Evolutionary conservation across 1,140 invertebrate genomes (phyloP).

Genomic region (Pollicipes pollicipes): DNA sequence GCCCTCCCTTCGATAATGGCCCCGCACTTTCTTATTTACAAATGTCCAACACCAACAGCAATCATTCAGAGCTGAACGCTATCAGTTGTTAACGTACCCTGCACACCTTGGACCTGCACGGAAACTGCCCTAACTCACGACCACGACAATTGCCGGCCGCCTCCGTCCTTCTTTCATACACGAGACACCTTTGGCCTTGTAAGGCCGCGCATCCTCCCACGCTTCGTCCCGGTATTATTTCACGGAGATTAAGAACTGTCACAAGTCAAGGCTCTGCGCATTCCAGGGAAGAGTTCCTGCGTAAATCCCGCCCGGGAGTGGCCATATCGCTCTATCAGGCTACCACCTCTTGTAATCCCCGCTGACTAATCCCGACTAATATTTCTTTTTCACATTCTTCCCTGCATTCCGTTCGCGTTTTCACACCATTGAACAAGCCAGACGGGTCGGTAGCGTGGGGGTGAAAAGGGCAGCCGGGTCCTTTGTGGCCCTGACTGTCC

Average conservation of each 20-base stretch:
- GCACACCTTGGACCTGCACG: too few species aligned
- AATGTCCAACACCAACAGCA: too few species aligned
- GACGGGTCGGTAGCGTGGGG: neutral
- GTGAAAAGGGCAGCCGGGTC: neutral
- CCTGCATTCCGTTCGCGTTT: neutral
- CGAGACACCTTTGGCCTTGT: too few species aligned
- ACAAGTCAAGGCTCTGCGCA: neutral
- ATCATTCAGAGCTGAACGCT: too few species aligned
- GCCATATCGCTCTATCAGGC: neutral
- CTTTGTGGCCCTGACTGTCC: neutral
- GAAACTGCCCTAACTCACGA: too few species aligned
- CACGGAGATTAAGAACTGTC: neutral
- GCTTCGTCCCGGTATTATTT: neutral
- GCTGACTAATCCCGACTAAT: neutral
- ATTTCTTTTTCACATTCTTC: constrained; percentile 1
- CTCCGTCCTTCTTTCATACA: too few species aligned
- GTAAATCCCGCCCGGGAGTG: neutral
- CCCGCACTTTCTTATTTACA: too few species aligned
- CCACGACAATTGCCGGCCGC: too few species aligned
- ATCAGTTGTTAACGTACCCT: too few species aligned
- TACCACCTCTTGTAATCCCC: neutral
- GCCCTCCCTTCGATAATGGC: too few species aligned
- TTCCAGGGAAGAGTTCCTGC: neutral
- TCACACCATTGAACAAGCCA: neutral
- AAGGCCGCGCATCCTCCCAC: neutral